Base-by-base conservation (phyloP, 2,888 invertebrate species). In the Polymixis lichenea region DNA sequence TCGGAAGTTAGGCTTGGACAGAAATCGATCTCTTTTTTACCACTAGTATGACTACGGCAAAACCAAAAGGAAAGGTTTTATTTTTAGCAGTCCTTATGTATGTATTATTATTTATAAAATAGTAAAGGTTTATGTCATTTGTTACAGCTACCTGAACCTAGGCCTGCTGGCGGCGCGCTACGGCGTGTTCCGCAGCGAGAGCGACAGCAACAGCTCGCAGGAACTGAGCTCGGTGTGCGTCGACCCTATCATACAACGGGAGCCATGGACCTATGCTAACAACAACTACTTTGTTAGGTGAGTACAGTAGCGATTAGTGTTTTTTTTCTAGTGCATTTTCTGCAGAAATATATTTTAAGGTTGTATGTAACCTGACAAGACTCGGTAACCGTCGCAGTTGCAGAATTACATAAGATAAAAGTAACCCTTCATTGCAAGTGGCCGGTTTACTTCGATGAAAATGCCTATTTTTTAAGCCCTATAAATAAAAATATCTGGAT, bases 151-250 rank as follows among this genome's bases (percentile, higher is more conserved):
- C 94, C 96, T 99, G 81, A 98, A 99, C 9, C 96, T 99, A 87
- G 99, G 99, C 0, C 94, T 99, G 65, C 98, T 99, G 97, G 98
- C 99, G n/a, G 98, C 99, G 0, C 97, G 99, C 15, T 97, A 98
- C 93, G 98, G 97, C 69, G 97, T 98, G 61, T 97, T 98, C 64
- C 92, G 96, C 6, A 95, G 97, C 78, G 97, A 97, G 85, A 92
- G 95, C 0, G 94, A 94, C 53, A 93, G 95, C 76, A 91, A 90
- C 72, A 86, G 93, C 22, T 94, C 95, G 0, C 90, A 93, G 25
- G 94, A 95, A 53, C 93, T 98, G 64, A 95, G 95, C 15, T 98
- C 98, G 51, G 97, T 97, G 67, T 99, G 99, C 92, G 97, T 99
- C 17, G 98, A 98, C 96, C 98, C 98, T 6, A 98, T 98, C 68